Evolutionary conservation across 2,113 vertebrate genomes (phyloP).

Genomic region (Peromyscus leucopus): DNA sequence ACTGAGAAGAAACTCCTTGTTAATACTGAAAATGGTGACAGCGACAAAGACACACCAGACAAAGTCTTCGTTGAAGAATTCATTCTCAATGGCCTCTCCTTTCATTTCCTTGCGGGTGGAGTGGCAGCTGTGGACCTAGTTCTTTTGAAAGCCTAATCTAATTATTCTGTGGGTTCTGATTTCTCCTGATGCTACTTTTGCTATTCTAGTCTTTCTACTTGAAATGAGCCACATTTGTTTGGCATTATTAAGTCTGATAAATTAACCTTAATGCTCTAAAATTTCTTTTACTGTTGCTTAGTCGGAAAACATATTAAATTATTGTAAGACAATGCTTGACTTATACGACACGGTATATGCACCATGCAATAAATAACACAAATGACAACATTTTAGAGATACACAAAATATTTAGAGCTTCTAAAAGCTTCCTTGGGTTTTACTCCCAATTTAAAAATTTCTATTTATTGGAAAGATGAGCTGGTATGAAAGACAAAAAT

Average conservation of each 20-base stretch:
- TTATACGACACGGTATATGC: slow-evolving; percentile 10
- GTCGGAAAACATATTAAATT: slow-evolving; percentile 67
- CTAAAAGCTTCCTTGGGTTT: slow-evolving; percentile 57
- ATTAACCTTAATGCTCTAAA: slow-evolving; percentile 73
- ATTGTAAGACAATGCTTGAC: slow-evolving; percentile 65
- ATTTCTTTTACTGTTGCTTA: slow-evolving; percentile 72
- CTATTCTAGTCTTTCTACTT: slow-evolving; percentile 66
- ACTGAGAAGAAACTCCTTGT: slow-evolving; percentile 73
- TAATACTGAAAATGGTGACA: slow-evolving; percentile 52
- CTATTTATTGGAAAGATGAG: slow-evolving; percentile 51
- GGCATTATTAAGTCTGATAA: slow-evolving; percentile 73
- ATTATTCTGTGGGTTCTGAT: slow-evolving; percentile 53
- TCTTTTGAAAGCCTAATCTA: slow-evolving; percentile 62
- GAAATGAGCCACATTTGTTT: slow-evolving; percentile 68
- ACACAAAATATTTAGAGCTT: slow-evolving; percentile 1
- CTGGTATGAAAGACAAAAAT: slow-evolving; percentile 4
- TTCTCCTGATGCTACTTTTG: slow-evolving; percentile 63
- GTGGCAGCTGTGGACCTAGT: not conserved
- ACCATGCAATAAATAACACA: slow-evolving; percentile 3
- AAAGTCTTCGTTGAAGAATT: slow-evolving; percentile 61
- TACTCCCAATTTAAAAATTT: slow-evolving; percentile 47
- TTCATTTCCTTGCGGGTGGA: slow-evolving; percentile 57
- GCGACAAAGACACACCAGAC: slow-evolving; percentile 65
- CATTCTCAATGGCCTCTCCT: slow-evolving; percentile 70
- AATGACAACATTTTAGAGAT: slow-evolving; percentile 39